These are phyloP conservation scores for Hypomecis atomaria DNA, from an alignment of 2,888 invertebrate genomes.

Conservation along the genomic window DNA sequence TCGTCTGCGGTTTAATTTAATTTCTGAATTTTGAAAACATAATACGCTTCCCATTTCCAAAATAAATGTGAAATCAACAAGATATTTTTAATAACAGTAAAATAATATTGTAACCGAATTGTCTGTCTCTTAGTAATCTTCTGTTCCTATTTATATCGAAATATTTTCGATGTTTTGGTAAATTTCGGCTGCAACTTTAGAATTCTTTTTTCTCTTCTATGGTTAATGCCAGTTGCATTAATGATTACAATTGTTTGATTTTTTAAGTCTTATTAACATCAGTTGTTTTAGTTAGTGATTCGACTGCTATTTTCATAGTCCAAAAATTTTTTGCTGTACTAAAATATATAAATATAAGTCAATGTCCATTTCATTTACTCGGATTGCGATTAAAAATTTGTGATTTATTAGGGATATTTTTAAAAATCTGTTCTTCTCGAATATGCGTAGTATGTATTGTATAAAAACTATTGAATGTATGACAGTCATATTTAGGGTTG, in stretches of 20 bases:
- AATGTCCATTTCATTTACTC: slow-evolving; percentile 38
- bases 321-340: slow-evolving; percentile 8
- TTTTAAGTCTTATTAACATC: background rate
- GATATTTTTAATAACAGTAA: slow-evolving; percentile 42
- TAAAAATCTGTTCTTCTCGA: slow-evolving; percentile 42
- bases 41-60: background rate
- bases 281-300: slow-evolving; percentile 2
- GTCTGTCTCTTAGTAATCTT: slow-evolving; percentile 18
- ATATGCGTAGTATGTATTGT: slow-evolving; percentile 42
- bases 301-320: slow-evolving; percentile 11
- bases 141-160: slow-evolving; percentile 10
- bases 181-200: slow-evolving; percentile 3
- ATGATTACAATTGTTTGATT: background rate
- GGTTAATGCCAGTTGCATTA: background rate
- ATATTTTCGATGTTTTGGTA: background rate
- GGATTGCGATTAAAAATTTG: slow-evolving; percentile 35
- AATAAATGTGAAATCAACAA: slow-evolving; percentile 36
- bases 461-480: slow-evolving; percentile 41
- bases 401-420: slow-evolving; percentile 40
- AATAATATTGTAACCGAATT: slow-evolving; percentile 38
- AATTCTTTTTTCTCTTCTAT: background rate
- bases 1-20: too few relatives aligned
- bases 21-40: too few relatives aligned
- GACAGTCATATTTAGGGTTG: slow-evolving; percentile 42
- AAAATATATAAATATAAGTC: slow-evolving; percentile 20